Conservation (phyloP, 1,140 invertebrate genomes). For the Drosophila nebulosa region DNA sequence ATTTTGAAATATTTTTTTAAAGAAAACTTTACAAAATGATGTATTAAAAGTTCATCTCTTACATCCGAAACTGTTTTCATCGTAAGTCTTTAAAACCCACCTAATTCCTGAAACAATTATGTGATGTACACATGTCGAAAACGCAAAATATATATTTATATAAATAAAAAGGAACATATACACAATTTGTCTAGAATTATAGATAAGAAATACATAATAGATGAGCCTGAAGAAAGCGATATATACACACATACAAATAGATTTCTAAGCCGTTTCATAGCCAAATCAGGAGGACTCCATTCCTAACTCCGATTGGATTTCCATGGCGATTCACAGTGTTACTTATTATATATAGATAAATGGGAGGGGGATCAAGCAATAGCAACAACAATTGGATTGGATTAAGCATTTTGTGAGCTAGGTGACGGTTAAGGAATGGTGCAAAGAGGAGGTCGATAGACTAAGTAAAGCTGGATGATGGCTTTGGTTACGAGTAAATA, state of each 20-base stretch:
- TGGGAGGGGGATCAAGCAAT: not conserved
- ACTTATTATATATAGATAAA: too few relatives aligned
- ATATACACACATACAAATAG: not conserved
- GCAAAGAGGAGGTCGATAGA: not conserved
- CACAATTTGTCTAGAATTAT: not conserved
- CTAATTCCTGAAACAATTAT: too few relatives aligned
- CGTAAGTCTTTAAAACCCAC: too few relatives aligned
- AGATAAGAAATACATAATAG: not conserved
- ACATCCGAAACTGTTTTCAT: too few relatives aligned
- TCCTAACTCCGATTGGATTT: too few relatives aligned
- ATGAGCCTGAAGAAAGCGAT: not conserved
- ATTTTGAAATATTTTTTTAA: too few relatives aligned
- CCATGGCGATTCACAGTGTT: not conserved
- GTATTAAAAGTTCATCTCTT: too few relatives aligned
- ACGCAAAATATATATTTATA: not conserved
- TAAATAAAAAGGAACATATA: not conserved
- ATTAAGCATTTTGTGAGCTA: not conserved
- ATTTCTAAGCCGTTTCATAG: not conserved
- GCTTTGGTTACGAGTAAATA: not conserved
- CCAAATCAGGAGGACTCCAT: too few relatives aligned
- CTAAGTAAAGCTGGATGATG: not conserved
- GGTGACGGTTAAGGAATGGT: not conserved
- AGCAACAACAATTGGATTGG: not conserved
- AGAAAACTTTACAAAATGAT: too few relatives aligned
- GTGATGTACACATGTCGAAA: too few relatives aligned